A percentile compares a stretch with the other conserved stretches of the same genome.
Evolutionary conservation across 64 coral and sea anemone genomes (phyloP).

Genomic region (Pachyseris speciosa): DNA sequence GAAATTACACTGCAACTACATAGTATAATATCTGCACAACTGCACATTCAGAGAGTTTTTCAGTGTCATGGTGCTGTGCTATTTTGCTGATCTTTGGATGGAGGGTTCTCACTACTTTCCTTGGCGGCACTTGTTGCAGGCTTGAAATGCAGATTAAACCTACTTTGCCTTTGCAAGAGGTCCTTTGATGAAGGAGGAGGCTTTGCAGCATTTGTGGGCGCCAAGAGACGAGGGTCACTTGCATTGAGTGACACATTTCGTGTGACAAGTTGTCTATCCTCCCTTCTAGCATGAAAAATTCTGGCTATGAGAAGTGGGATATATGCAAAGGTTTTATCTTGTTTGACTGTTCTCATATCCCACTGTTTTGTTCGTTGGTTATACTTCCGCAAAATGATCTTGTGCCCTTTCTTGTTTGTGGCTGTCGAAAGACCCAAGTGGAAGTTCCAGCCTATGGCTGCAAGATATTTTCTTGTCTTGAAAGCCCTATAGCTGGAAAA

Average conservation of each 20-base stretch:
- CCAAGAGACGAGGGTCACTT: slow-evolving; percentile 17
- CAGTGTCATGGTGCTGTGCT: too few relatives aligned
- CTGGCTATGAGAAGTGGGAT: slow-evolving; percentile 11
- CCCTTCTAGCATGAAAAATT: background rate
- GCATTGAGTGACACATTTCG: slow-evolving; percentile 21
- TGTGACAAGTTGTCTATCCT: background rate
- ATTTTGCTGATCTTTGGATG: too few relatives aligned
- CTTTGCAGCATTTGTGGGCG: slow-evolving; percentile 12
- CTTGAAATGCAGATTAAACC: too few relatives aligned
- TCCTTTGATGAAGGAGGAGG: too few relatives aligned
- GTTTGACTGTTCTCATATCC: slow-evolving; percentile 17
- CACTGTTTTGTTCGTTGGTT: slow-evolving; percentile 28
- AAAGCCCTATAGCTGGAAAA: background rate
- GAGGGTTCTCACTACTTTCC: too few relatives aligned
- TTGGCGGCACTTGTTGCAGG: too few relatives aligned
- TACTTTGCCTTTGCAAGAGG: too few relatives aligned
- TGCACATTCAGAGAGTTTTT: too few relatives aligned
- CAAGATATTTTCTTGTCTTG: background rate
- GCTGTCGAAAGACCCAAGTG: slow-evolving; percentile 5
- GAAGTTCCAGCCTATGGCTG: slow-evolving; percentile 20
- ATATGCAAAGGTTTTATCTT: slow-evolving; percentile 2
- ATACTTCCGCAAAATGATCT: background rate
- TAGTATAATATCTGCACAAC: too few relatives aligned
- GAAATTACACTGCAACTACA: too few relatives aligned
- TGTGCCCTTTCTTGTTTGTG: background rate